These are phyloP conservation scores for Drosophila pachea DNA, from an alignment of 1,140 invertebrate genomes.

Conservation along the genomic window DNA sequence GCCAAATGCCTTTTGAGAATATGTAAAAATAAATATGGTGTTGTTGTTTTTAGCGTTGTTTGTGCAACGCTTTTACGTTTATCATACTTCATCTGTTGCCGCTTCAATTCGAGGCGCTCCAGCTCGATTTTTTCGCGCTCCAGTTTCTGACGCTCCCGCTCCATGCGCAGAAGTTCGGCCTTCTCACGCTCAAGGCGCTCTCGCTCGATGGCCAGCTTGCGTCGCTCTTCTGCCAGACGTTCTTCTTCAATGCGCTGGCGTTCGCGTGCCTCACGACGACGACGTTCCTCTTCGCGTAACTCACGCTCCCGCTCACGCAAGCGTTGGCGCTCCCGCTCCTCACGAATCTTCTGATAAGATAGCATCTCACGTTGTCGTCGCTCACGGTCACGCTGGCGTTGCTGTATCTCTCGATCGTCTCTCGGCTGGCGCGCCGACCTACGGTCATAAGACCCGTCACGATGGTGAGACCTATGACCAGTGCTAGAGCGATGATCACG, in stretches of 20 bases:
- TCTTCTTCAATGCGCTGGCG: conserved; percentile 89
- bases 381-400: conserved; percentile 67
- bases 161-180: conserved; percentile 87
- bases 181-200: conserved; percentile 89
- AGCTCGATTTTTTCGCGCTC: conserved; percentile 91
- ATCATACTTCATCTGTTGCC: conserved; percentile 84
- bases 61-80: conserved; percentile 55
- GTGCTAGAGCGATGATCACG: conserved; percentile 55
- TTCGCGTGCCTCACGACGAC: conserved; percentile 87
- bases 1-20: conserved; percentile 56
- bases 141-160: conserved; percentile 88
- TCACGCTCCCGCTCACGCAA: conserved; percentile 87
- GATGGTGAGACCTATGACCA: conserved; percentile 41
- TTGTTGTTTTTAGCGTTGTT: conserved; percentile 48
- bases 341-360: conserved; percentile 80
- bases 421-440: conserved; percentile 54
- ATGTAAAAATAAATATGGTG: conserved; percentile 61
- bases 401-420: conserved; percentile 71
- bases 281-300: conserved; percentile 87
- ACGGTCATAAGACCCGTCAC: conserved; percentile 40
- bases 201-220: conserved; percentile 87
- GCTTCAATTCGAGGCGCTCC: conserved; percentile 89
- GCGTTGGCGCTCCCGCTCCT: conserved; percentile 88
- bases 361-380: conserved; percentile 74
- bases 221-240: conserved; percentile 87